Percentiles rank a stretch among this genome's conserved stretches.
These are phyloP conservation scores for Dione vanillae DNA, from an alignment of 2,888 invertebrate species.

Conservation along the genomic window DNA sequence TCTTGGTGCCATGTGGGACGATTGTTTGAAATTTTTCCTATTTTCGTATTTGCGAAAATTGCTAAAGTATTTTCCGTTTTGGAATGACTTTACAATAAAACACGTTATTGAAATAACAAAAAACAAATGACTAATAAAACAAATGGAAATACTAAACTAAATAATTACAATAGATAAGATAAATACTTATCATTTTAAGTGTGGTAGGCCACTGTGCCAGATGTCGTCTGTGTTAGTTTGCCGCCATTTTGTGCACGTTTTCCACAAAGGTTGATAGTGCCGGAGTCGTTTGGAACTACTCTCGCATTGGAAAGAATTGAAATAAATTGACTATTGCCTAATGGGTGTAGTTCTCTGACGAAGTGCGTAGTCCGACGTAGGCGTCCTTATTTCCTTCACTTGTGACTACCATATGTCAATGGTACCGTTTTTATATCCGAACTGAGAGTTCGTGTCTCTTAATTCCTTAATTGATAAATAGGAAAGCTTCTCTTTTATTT, in stretches of 20 bases:
- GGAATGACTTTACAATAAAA: constrained; percentile 10
- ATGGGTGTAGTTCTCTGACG: constrained; percentile 59
- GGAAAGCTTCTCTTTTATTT: constrained; percentile 79
- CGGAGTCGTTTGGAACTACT: constrained; percentile 39
- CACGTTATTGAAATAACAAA: background rate
- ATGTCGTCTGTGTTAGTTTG: constrained; percentile 69
- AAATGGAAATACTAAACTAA: too few species aligned
- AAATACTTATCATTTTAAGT: constrained; percentile 74
- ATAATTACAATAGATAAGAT: constrained; percentile 14
- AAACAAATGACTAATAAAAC: background rate
- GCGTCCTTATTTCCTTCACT: constrained; percentile 84
- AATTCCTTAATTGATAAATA: constrained; percentile 84
- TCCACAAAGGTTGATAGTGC: constrained; percentile 54
- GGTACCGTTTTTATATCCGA: constrained; percentile 72
- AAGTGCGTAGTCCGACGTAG: constrained; percentile 83
- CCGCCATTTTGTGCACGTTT: constrained; percentile 71
- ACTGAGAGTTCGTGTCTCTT: constrained; percentile 77
- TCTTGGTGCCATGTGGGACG: constrained; percentile 39
- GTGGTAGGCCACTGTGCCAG: constrained; percentile 76
- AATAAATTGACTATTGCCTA: constrained; percentile 44
- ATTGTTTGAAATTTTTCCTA: constrained; percentile 34
- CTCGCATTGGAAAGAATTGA: constrained; percentile 48
- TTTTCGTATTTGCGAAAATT: constrained; percentile 41
- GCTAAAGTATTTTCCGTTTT: constrained; percentile 35
- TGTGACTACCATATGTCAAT: constrained; percentile 56